A percentile compares a stretch with the other conserved stretches of the same genome.
Evolutionary conservation across 2,888 invertebrate species (phyloP).

Genomic region (Byasa hedistus): DNA sequence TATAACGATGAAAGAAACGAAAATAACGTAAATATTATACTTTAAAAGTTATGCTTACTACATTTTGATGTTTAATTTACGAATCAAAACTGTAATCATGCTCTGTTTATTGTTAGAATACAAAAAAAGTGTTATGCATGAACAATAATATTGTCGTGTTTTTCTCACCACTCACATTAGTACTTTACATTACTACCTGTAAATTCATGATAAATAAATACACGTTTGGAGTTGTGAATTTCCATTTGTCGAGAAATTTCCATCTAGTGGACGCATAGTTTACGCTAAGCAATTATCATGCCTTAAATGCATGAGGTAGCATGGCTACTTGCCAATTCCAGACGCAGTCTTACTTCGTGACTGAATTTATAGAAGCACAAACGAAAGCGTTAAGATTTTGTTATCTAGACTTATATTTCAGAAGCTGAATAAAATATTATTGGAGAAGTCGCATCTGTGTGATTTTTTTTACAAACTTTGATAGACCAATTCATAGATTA

Average conservation of each 20-base stretch:
- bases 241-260: background rate
- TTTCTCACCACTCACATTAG: background rate
- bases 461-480: no score
- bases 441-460: background rate
- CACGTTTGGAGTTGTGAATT: background rate
- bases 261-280: constrained; percentile 7
- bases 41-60: no score
- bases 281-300: constrained; percentile 10
- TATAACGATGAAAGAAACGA: no score
- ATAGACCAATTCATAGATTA: no score
- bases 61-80: no score
- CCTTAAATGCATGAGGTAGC: constrained; percentile 17
- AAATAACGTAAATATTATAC: background rate
- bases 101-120: no score
- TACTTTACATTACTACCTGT: background rate
- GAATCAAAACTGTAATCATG: no score
- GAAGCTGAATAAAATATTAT: background rate
- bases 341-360: constrained; percentile 7
- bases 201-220: background rate
- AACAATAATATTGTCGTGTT: background rate
- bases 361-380: background rate
- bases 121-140: no score
- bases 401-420: background rate
- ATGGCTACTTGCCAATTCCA: constrained; percentile 17
- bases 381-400: background rate